Evolutionary conservation across 2,888 invertebrate species (phyloP), one percentile per base, ranked within the genome.

Genomic region (Drepanosiphum platanoidis): DNA sequence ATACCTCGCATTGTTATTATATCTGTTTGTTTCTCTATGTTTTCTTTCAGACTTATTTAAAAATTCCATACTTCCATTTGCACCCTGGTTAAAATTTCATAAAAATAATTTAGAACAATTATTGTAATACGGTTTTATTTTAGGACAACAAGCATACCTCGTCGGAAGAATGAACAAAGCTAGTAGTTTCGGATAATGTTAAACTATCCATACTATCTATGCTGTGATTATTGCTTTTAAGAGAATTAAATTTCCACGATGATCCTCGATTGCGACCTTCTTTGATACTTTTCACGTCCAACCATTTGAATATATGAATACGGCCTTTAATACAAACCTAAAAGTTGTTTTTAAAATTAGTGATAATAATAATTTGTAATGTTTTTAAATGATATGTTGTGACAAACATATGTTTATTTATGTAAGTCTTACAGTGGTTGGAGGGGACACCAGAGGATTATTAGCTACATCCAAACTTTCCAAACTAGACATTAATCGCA

Each of bases 291-390:
- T 96, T 95, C 89, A 94, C 94, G 90, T 97, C 97, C 88, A 98
- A 92, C 91, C 95, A 97, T 90, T 97, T 97, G 92, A 97, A 97
- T 88, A 98, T 96, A 90, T 98, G 97, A 89, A 96, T 95, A 89
- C 96, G 93, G 88, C 98, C 97, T 90, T 97, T 93, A 91, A 94
- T 94, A 91, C 97, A 97, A 88, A 96, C 91, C 96, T 96, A 90
- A 1, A 30, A 86, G 0, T 18, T 79, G 0, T 15, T 79, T 64
- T 22, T 27, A 71, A 15, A 64, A 64, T 18, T n/a, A 18, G 8
- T 66, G 0, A 46, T 8, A 75, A 42, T 39, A 34, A 81, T 30
- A 1, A 66, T 1, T 18, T 30, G 11, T 39, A 18, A 13, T 7
- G 30, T 77, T 34, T 15, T 71, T 52, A 58, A 61, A 66, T 15